These are phyloP conservation scores for Tokudaia tokunoshimensis DNA, from an alignment of 2,797 vertebrate genomes.

Conservation along the genomic window DNA sequence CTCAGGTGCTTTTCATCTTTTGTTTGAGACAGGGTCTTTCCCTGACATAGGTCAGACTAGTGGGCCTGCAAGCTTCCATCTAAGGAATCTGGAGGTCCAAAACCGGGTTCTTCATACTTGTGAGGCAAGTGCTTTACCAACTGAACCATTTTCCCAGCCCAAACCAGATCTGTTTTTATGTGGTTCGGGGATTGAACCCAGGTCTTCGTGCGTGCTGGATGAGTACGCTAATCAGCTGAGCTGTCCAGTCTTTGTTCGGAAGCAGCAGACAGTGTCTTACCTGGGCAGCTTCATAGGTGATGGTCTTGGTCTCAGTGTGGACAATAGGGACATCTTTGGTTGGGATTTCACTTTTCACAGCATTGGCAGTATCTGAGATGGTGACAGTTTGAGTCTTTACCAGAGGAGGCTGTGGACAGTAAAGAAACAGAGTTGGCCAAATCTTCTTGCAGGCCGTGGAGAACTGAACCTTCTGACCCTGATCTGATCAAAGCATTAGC, in stretches of 20 bases:
- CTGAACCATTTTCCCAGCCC: background rate
- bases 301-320: conserved; percentile 99
- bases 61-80: background rate
- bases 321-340: conserved; percentile 97
- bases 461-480: conserved; percentile 84
- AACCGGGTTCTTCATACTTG: too few relatives aligned
- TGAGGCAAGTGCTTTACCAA: background rate
- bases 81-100: background rate
- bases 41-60: background rate
- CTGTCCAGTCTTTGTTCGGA: background rate
- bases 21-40: background rate
- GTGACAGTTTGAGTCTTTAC: conserved; percentile 98
- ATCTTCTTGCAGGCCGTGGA: background rate
- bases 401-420: conserved; percentile 92
- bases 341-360: conserved; percentile 92
- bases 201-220: background rate
- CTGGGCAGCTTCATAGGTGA: conserved; percentile 98
- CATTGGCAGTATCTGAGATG: conserved; percentile 94
- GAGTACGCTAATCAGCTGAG: background rate
- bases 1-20: background rate
- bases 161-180: background rate
- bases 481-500: conserved; percentile 88
- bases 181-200: background rate
- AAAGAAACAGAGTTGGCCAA: conserved; percentile 54
- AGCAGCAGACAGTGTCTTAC: conserved; percentile 86